Percentiles rank a stretch among this genome's conserved stretches.
Conservation (phyloP, 1,140 invertebrate species). For the Cyrtorhinus lividipennis region DNA sequence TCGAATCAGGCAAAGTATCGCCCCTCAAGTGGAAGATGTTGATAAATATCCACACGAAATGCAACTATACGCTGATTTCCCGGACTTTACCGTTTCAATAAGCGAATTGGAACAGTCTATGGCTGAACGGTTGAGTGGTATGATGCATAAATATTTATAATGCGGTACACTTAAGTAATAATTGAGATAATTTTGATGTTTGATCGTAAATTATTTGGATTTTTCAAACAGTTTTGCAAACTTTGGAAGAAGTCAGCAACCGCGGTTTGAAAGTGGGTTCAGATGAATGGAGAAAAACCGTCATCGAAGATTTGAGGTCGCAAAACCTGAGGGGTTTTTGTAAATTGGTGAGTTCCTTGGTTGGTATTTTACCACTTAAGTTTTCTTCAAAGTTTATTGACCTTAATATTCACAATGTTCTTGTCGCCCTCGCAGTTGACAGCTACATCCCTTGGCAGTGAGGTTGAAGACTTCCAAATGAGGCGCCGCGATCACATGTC, state of each 20-base stretch:
- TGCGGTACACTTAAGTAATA: background rate
- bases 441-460: constrained; percentile 36
- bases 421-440: constrained; percentile 20
- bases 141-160: constrained; percentile 12
- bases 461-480: constrained; percentile 44
- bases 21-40: no score
- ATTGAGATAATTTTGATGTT: constrained; percentile 30
- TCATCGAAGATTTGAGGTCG: constrained; percentile 52
- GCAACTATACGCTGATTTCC: constrained; percentile 64
- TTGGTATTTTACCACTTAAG: no score
- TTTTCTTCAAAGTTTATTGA: no score
- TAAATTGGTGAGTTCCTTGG: constrained; percentile 28
- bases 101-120: constrained; percentile 78
- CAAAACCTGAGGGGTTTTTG: constrained; percentile 47
- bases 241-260: constrained; percentile 52
- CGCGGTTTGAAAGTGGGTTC: constrained; percentile 38
- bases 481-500: constrained; percentile 73
- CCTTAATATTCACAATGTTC: no score
- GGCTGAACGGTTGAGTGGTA: constrained; percentile 64
- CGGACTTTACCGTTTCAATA: constrained; percentile 54
- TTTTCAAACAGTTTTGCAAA: constrained; percentile 42
- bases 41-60: constrained; percentile 52
- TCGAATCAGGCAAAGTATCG: no score
- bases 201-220: background rate
- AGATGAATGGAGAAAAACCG: constrained; percentile 55